phyloP scores from a whole-genome alignment of 2,113 vertebrate species.

The Scomber scombrus region DNA sequence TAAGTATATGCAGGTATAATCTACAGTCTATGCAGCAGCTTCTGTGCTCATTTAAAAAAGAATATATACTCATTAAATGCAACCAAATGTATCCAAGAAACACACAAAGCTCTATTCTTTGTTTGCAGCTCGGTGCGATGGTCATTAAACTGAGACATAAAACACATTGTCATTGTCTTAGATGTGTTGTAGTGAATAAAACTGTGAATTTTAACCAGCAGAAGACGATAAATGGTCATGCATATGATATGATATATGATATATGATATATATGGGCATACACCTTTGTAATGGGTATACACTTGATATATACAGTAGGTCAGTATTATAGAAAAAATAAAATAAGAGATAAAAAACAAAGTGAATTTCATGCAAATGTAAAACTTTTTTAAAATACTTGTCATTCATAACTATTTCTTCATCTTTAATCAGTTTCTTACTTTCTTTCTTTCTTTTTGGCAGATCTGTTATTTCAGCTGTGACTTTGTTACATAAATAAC shows the following conservation, averaged over 20 bases:
- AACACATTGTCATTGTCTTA: neutral
- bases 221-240: neutral
- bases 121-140: constrained; percentile 16
- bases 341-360: too few species aligned
- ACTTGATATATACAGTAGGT: neutral
- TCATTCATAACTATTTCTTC: too few species aligned
- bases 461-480: too few species aligned
- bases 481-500: too few species aligned
- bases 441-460: too few species aligned
- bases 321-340: neutral
- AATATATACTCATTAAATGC: constrained; percentile 46
- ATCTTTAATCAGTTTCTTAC: too few species aligned
- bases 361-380: too few species aligned
- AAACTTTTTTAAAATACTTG: too few species aligned
- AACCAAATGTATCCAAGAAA: neutral
- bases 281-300: neutral
- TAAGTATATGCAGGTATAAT: neutral
- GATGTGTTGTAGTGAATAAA: neutral
- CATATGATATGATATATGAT: neutral
- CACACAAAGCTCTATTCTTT: constrained; percentile 10
- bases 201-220: constrained; percentile 5
- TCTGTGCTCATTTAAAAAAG: constrained; percentile 16
- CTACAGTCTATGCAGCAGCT: neutral
- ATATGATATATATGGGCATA: too few species aligned
- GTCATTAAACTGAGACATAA: constrained; percentile 35